A percentile compares a stretch with the other conserved stretches of the same genome.
Conservation (phyloP, 2,113 vertebrate genomes). For the Serilophus lunatus region DNA sequence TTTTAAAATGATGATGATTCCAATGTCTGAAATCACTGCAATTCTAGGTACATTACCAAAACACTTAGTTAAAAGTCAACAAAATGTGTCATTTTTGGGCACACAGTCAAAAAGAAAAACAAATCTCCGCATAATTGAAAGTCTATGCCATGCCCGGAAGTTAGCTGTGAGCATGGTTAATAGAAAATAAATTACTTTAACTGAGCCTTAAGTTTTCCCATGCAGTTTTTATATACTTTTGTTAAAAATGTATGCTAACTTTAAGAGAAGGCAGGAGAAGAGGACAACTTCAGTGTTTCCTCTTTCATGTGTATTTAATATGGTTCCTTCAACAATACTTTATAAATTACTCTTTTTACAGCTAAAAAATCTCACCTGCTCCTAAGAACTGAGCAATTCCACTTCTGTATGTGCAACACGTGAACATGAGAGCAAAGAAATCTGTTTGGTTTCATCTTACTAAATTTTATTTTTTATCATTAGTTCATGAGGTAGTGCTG, state of each 20-base stretch:
- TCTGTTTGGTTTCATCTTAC: background rate
- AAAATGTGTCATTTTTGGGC: constrained; percentile 17
- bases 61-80: constrained; percentile 2
- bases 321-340: background rate
- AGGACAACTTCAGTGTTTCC: background rate
- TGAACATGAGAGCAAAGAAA: background rate
- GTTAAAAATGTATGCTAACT: background rate
- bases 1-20: constrained; percentile 12
- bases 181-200: background rate
- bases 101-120: background rate
- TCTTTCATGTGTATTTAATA: background rate
- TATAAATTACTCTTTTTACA: background rate
- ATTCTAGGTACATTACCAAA: background rate
- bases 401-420: background rate
- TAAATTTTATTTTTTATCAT: background rate
- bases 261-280: background rate
- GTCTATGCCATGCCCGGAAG: background rate
- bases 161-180: background rate
- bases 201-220: background rate
- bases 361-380: background rate
- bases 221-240: background rate
- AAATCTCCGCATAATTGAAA: background rate
- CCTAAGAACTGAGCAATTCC: background rate
- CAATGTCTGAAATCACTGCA: background rate
- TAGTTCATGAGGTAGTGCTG: background rate